These are phyloP conservation scores for Sander lucioperca DNA, from an alignment of 2,113 vertebrate genomes.

Conservation along the genomic window DNA sequence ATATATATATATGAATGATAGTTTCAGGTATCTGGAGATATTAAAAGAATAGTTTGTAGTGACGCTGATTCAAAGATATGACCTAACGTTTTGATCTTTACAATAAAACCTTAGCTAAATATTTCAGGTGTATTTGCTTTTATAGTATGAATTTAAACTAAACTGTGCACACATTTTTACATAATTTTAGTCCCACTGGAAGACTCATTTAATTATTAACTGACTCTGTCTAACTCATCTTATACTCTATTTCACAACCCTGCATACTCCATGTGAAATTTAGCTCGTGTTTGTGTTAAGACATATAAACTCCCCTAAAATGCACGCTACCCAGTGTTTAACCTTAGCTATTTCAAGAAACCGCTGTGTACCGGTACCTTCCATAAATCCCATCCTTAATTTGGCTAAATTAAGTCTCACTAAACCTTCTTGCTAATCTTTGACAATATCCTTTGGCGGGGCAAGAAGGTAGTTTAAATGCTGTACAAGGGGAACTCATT, in stretches of 20 bases:
- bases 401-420: slow-evolving; percentile 22
- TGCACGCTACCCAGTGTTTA: slow-evolving; percentile 2
- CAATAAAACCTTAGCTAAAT: neutral
- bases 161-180: neutral
- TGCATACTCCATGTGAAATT: neutral
- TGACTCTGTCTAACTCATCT: neutral
- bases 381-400: slow-evolving; percentile 43
- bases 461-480: neutral
- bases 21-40: neutral
- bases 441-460: neutral
- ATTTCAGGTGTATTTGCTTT: neutral
- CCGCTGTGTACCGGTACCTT: neutral
- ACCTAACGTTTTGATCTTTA: neutral
- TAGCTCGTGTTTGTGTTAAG: neutral
- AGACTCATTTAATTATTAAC: neutral
- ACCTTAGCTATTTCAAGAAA: slow-evolving; percentile 59
- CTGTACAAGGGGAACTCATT: accelerated
- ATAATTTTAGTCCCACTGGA: neutral
- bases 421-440: slow-evolving; percentile 27
- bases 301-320: neutral
- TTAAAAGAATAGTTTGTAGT: neutral
- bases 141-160: neutral
- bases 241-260: neutral
- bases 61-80: neutral
- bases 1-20: neutral